Conservation (phyloP, 1,140 invertebrate genomes). For the Ceratosolen fusciceps region DNA sequence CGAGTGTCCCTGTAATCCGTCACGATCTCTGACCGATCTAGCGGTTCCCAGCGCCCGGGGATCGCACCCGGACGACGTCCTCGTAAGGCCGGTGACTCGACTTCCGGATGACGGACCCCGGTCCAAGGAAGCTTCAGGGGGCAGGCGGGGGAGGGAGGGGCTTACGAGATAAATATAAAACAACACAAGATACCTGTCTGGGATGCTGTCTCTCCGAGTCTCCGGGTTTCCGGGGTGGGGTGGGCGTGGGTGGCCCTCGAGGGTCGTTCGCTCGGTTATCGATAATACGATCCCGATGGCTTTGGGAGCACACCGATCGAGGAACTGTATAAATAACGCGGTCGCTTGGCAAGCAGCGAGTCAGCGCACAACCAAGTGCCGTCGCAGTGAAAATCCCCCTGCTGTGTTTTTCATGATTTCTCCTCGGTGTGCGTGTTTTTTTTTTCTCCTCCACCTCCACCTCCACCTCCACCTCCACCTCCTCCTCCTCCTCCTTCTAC, state of each 20-base stretch:
- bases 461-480: too few relatives aligned
- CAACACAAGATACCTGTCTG: not conserved
- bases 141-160: too few relatives aligned
- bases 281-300: not conserved
- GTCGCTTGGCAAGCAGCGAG: not conserved
- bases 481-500: too few relatives aligned
- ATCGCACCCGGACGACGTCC: too few relatives aligned
- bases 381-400: not conserved
- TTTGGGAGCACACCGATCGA: not conserved
- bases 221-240: too few relatives aligned
- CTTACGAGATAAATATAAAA: not conserved
- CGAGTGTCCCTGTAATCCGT: not conserved
- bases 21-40: too few relatives aligned
- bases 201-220: too few relatives aligned
- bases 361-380: not conserved
- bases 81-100: too few relatives aligned
- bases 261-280: not conserved
- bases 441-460: not conserved
- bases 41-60: too few relatives aligned
- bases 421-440: not conserved
- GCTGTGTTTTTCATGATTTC: not conserved
- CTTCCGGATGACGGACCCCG: not conserved
- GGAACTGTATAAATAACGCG: slow-evolving; percentile 8
- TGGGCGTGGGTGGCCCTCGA: too few relatives aligned
- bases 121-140: too few relatives aligned